Conservation (phyloP, 2,888 invertebrate genomes). For the Nomada ruficornis region DNA sequence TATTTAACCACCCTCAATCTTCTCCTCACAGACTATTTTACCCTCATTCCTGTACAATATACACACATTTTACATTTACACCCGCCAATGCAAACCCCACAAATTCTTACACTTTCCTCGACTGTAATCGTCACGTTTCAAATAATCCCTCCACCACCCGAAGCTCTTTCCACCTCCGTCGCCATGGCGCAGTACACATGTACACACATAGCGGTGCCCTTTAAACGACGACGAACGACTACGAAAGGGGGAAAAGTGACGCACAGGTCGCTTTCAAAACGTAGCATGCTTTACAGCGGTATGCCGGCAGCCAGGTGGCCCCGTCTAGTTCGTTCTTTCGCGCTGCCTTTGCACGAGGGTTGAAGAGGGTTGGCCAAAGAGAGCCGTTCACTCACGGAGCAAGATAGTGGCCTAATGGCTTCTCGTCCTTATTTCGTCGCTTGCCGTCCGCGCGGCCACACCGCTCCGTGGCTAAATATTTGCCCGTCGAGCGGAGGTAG, state of each 20-base stretch:
- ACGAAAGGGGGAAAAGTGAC: conserved; percentile 12
- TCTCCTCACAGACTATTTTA: too few relatives aligned
- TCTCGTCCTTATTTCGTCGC: conserved; percentile 65
- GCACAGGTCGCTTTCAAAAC: conserved; percentile 61
- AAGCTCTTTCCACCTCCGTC: conserved; percentile 14
- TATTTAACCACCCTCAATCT: too few relatives aligned
- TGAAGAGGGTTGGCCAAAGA: conserved; percentile 42
- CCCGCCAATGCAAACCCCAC: not conserved
- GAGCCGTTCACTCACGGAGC: conserved; percentile 56
- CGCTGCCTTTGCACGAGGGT: conserved; percentile 31
- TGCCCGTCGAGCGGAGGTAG: conserved; percentile 28
- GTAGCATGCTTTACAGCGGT: conserved; percentile 63
- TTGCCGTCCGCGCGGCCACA: conserved; percentile 39
- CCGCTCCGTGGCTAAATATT: conserved; percentile 57
- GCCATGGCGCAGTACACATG: conserved; percentile 4
- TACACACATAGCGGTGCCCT: not conserved
- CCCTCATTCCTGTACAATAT: too few relatives aligned
- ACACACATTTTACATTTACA: too few relatives aligned
- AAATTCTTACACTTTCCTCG: conserved; percentile 5
- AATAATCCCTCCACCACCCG: conserved; percentile 29
- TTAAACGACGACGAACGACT: not conserved
- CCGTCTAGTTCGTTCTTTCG: conserved; percentile 58
- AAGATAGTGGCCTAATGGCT: conserved; percentile 67
- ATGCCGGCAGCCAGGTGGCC: conserved; percentile 53
- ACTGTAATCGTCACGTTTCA: conserved; percentile 32